Evolutionary conservation across 1,140 invertebrate species (phyloP), one percentile per base, ranked within the genome.

Genomic region (Berghia stephanieae): DNA sequence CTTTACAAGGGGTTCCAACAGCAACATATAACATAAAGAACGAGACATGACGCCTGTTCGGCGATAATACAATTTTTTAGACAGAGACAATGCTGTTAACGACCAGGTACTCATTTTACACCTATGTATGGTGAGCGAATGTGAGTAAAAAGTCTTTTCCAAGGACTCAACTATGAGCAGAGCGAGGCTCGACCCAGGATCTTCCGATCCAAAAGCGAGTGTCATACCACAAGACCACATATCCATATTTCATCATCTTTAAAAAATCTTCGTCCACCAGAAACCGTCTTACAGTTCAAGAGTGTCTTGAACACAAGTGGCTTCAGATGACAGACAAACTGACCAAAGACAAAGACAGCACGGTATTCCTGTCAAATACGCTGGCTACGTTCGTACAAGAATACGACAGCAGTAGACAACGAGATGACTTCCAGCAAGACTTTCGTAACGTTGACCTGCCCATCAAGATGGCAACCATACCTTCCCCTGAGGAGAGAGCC

Each of bases 221-320:
- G 60, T 42, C 43, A 66, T 75, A 72, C 36, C 43, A 6, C 21
- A 78, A n/a, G 10, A 3, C 68, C 66, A 42, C 18, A 43, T 16
- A n/a, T 36, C 52, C 18, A 67, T 36, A 67, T 18, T 34, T 46
- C 27, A 68, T 70, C 70, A 55, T 73, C 10, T 70, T 36, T 70
- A 3, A 36, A n/a, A 34, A 42, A 42, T 49, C 31, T 55, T 21
- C 69, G 60, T 75, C 75, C 91, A 92, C 67, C 83, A 97, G 96
- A 81, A 98, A 98, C 92, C 91, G 98, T 86, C 96, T 97, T 70
- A 93, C 94, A 57, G 93, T 95, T 0, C 96, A 98, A 84, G 97
- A 99, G 89, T 97, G 96, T 84, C 92, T 96, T 83, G 96, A 99
- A 86, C 96, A 99, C 88, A 94, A 96, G 87, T 99, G 98, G 96